A percentile compares a stretch with the other conserved stretches of the same genome.
Evolutionary conservation across 2,888 invertebrate genomes (phyloP).

Genomic region (Drymonia ruficornis): DNA sequence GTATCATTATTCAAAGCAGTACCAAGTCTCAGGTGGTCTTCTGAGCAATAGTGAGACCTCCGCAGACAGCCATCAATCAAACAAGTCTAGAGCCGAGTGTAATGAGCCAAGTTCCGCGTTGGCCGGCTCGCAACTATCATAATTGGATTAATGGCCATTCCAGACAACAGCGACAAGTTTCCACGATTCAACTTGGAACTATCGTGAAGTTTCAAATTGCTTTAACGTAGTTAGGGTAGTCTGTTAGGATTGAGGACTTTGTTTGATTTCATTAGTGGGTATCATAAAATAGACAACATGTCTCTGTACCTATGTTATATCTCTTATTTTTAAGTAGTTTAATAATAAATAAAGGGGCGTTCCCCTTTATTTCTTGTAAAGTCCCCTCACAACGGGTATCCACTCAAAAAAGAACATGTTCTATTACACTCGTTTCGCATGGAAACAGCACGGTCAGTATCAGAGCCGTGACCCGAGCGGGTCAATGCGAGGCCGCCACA

Average conservation of each 20-base stretch:
- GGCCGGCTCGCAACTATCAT: constrained; percentile 24
- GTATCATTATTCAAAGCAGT: not conserved
- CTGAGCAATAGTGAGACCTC: not conserved
- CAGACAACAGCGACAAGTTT: constrained; percentile 6
- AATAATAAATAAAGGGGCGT: too few species aligned
- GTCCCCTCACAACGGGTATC: too few species aligned
- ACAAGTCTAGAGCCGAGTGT: constrained; percentile 5
- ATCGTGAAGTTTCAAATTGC: not conserved
- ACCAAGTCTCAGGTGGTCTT: not conserved
- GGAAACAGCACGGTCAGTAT: not conserved
- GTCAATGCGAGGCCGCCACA: constrained; percentile 26
- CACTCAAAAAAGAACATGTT: too few species aligned
- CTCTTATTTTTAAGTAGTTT: too few species aligned
- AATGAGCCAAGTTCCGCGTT: constrained; percentile 18
- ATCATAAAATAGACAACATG: too few species aligned
- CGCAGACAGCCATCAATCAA: constrained; percentile 9
- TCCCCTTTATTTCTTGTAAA: too few species aligned
- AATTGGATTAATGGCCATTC: constrained; percentile 26
- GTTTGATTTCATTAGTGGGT: constrained; percentile 10
- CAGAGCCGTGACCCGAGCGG: constrained; percentile 8
- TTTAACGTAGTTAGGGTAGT: not conserved
- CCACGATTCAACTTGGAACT: not conserved
- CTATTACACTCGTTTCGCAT: too few species aligned
- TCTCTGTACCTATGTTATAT: too few species aligned
- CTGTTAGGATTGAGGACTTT: not conserved